These are phyloP conservation scores for Pithys albifrons DNA, from an alignment of 2,113 vertebrate species.

Conservation along the genomic window DNA sequence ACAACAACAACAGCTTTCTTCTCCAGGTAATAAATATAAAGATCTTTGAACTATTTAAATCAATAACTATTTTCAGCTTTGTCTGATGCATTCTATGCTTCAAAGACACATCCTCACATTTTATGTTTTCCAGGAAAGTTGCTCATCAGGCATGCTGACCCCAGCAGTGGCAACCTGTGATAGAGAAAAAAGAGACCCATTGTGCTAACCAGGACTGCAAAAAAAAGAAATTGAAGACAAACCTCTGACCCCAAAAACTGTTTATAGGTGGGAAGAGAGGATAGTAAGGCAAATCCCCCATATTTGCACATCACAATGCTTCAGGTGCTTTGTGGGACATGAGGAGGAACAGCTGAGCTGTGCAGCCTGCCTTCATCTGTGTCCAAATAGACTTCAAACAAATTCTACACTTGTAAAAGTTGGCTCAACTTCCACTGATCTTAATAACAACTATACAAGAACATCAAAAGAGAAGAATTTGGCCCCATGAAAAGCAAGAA, in stretches of 20 bases:
- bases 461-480: constrained; percentile 51
- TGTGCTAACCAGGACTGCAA: background rate
- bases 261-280: background rate
- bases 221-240: background rate
- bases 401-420: background rate
- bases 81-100: background rate
- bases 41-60: background rate
- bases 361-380: background rate
- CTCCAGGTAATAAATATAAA: background rate
- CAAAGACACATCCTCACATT: background rate
- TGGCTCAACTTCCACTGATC: background rate
- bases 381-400: constrained; percentile 13
- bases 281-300: background rate
- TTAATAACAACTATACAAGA: constrained; percentile 1
- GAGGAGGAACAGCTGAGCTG: background rate
- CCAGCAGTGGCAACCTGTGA: background rate
- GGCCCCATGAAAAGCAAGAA: constrained; percentile 45
- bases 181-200: background rate
- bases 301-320: background rate
- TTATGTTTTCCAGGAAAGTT: background rate
- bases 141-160: background rate
- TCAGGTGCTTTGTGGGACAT: background rate
- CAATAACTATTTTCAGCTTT: background rate
- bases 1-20: background rate
- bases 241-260: background rate